A percentile compares a stretch with the other conserved stretches of the same genome.
Conservation (phyloP, 2,113 vertebrate species). For the Mohoua ochrocephala region DNA sequence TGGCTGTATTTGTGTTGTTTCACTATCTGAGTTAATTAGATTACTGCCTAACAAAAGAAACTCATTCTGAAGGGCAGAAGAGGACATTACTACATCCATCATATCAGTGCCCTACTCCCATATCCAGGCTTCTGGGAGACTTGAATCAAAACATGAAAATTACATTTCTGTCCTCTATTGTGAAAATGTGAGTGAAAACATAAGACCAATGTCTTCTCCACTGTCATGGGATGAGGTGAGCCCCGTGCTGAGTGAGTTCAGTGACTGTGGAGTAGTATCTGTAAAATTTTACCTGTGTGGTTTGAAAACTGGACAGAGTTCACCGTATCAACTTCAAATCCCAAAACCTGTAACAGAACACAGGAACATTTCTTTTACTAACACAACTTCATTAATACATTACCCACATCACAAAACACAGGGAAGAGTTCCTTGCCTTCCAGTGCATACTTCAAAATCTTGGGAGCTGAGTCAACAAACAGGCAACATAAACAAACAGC, state of each 20-base stretch:
- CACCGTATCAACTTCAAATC: conserved; percentile 94
- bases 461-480: neutral
- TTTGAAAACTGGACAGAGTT: conserved; percentile 99
- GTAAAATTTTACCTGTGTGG: conserved; percentile 85
- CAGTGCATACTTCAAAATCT: neutral
- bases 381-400: neutral
- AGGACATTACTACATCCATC: neutral
- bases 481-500: neutral
- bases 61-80: neutral
- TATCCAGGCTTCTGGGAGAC: neutral
- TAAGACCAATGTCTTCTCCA: neutral
- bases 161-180: neutral
- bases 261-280: neutral
- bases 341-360: conserved; percentile 84
- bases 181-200: neutral
- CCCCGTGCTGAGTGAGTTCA: neutral
- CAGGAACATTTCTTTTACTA: neutral
- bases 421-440: neutral
- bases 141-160: neutral
- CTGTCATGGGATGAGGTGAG: neutral
- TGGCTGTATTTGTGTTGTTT: neutral
- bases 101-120: neutral
- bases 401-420: neutral
- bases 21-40: neutral
- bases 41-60: neutral